Evolutionary conservation across 2,797 vertebrate species (phyloP).

Genomic region (Streptopelia turtur): DNA sequence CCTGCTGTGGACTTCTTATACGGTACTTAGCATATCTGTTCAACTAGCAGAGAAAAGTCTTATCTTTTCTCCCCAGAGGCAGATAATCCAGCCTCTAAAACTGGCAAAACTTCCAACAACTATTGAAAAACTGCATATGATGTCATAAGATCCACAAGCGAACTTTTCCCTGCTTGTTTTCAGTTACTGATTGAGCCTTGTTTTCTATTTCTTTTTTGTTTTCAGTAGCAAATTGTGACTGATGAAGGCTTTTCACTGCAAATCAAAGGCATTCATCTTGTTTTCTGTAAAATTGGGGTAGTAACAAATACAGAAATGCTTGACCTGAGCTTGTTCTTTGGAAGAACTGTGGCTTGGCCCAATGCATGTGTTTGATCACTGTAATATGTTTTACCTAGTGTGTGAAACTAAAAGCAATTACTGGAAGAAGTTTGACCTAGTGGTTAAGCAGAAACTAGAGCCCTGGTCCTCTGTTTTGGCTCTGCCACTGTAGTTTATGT

Average conservation of each 20-base stretch:
- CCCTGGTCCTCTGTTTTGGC: background rate
- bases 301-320: background rate
- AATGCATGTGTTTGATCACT: background rate
- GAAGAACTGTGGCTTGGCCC: background rate
- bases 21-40: background rate
- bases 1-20: background rate
- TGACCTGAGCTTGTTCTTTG: conserved; percentile 1
- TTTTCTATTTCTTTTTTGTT: background rate
- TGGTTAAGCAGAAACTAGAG: background rate
- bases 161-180: background rate
- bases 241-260: conserved; percentile 43
- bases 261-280: conserved; percentile 48
- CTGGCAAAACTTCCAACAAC: background rate
- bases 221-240: conserved; percentile 12
- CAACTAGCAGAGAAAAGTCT: background rate
- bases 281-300: background rate
- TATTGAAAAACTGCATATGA: background rate
- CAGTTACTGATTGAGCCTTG: background rate
- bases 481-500: background rate
- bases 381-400: background rate
- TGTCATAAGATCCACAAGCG: background rate
- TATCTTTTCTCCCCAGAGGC: background rate
- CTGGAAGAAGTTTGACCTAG: background rate
- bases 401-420: background rate
- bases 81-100: background rate